Base-by-base conservation (phyloP, 2,888 invertebrate genomes). In the Smittia aterrima region DNA sequence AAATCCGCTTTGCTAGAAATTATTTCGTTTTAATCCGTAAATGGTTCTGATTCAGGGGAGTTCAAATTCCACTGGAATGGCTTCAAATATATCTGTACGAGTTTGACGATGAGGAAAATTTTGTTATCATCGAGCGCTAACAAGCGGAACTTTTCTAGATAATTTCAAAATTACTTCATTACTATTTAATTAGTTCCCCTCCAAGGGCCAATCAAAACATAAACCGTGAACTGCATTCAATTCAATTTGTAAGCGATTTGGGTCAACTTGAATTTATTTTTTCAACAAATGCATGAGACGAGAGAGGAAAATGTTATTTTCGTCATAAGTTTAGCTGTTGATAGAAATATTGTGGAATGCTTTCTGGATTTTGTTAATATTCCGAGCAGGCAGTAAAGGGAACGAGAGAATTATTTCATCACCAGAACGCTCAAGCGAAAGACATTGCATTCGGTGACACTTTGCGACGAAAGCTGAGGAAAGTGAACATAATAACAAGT, bases 1-100 rank as follows among this genome's bases (percentile, higher is more conserved):
- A 3, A 27, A 64, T 64, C 68, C 18, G 68, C 38, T 70, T 70
- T 47, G 13, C 47, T 24, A 7, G 53, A 53, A 70, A 20, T 53
- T 6, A 53, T 70, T 70, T 70, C 53, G 18, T 22, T 53, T 70
- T 70, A 70, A 70, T 70, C 68, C 68, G 11, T 53, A 70, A 70
- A 64, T 27, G 64, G 27, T 22, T 64, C 25, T 13, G n/a, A 32
- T 6, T 47, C 27, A 27, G 66, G 11, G 27, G 22, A 4, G 13
- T 27, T 18, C 7, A 18, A n/a, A 13, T 32, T 13, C 18, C 24
- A 66, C 2, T 47, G 47, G 47, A 47, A 47, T 47, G 4, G 32
- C 32, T n/a, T n/a, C n/a, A n/a, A n/a, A n/a, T n/a, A n/a, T n/a
- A n/a, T n/a, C n/a, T n/a, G n/a, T n/a, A n/a, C n/a, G n/a, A n/a